Base-by-base conservation (phyloP, 2,797 vertebrate genomes). In the Sus cebifrons region DNA sequence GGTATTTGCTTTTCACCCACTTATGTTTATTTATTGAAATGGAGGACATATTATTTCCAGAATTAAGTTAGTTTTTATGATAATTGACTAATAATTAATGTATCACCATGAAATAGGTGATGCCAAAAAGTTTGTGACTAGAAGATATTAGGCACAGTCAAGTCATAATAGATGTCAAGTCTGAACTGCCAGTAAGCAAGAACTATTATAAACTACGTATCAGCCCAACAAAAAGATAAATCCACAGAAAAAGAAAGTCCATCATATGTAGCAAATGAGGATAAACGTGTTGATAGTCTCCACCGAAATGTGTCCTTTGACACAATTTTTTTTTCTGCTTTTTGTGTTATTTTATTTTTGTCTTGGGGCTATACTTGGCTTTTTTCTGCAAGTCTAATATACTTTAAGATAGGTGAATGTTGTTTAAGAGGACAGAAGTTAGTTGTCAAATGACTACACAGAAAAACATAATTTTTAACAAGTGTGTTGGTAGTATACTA, bases 1-100 rank as follows among this genome's bases (percentile, higher is more conserved):
- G 13, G 1, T 82, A 71, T 86, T 88, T 94, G 20, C 3, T 85
- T 68, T 86, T 79, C 10, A 85, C 10, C 2, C 11, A 36, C 1
- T 70, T 54, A 21, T 73, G n/a, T 4, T 75, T 10, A 56, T 70
- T 71, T 78, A 12, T 52, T 92, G n/a, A 75, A 95, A 81, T 85
- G 36, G 9, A 91, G 18, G 58, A 77, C 7, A 44, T 23, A 54
- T 86, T 54, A 52, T 23, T 36, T 92, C 4, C 8, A 91, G 21
- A 21, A 71, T 11, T 86, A 18, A 86, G 5, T 65, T 58, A 29
- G 2, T 6, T 74, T 84, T 79, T 67, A 17, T 44, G 13, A 44
- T 54, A 49, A 36, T 44, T 92, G 44, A 27, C 12, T 40, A 73
- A 86, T 68, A 62, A 18, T 84, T 56, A 77, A 16, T 40, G 1